Percentiles rank a stretch among this genome's conserved stretches.
Evolutionary conservation across 2,113 vertebrate genomes (phyloP).

Genomic region (Rhagologus leucostigma): DNA sequence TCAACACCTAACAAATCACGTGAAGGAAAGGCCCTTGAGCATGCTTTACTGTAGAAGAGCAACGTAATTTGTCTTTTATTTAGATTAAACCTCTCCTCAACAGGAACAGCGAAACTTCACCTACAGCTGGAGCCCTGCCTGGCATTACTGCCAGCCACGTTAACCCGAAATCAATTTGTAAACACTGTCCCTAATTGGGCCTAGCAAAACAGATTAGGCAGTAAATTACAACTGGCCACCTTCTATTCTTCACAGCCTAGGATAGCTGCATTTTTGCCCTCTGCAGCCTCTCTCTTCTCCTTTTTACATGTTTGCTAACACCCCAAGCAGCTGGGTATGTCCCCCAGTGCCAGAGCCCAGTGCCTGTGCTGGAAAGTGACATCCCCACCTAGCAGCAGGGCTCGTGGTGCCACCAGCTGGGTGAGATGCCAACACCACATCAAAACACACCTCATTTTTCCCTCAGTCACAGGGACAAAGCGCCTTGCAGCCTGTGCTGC

Average conservation of each 20-base stretch:
- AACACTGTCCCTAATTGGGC: background rate
- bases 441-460: background rate
- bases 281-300: background rate
- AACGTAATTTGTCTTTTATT: conserved; percentile 42
- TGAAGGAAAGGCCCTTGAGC: conserved; percentile 4
- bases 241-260: background rate
- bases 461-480: background rate
- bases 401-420: background rate
- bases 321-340: background rate
- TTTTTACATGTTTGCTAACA: background rate
- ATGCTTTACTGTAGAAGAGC: background rate
- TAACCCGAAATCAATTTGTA: conserved; percentile 25
- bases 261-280: background rate
- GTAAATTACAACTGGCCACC: background rate
- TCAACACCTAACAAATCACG: conserved; percentile 33
- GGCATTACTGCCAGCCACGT: background rate
- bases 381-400: background rate
- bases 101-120: background rate
- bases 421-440: background rate
- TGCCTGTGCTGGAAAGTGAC: rapidly evolving
- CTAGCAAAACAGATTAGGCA: conserved; percentile 18
- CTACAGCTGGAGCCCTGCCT: conserved; percentile 15
- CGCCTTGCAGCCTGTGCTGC: background rate
- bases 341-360: background rate
- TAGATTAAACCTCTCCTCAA: background rate